A percentile compares a stretch with the other conserved stretches of the same genome.
Conservation (phyloP, 1,140 invertebrate species). For the Branchinecta lindahli region DNA sequence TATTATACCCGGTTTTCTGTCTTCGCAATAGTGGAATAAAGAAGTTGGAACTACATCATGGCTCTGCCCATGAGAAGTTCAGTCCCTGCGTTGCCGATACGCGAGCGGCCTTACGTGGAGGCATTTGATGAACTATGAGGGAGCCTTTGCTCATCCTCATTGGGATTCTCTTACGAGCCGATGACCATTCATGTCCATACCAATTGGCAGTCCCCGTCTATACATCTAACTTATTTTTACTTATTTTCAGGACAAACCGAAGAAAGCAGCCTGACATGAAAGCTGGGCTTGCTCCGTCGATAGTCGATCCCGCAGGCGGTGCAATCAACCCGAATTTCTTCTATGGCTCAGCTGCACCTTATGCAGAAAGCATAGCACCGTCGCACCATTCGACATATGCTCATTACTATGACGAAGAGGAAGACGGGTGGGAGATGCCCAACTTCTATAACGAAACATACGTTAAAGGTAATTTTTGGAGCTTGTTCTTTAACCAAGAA, state of each 20-base stretch:
- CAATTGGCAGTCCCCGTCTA: too few relatives aligned
- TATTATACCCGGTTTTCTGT: too few relatives aligned
- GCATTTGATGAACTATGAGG: too few relatives aligned
- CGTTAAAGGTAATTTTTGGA: conserved; percentile 52
- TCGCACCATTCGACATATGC: conserved; percentile 89
- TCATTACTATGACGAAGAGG: conserved; percentile 86
- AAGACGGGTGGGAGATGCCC: conserved; percentile 92
- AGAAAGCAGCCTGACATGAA: conserved; percentile 61
- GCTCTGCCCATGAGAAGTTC: too few relatives aligned
- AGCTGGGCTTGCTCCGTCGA: conserved; percentile 52
- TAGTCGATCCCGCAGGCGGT: conserved; percentile 34
- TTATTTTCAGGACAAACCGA: conserved; percentile 45
- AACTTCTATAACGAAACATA: conserved; percentile 94
- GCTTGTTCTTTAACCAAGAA: too few relatives aligned
- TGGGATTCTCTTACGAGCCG: too few relatives aligned
- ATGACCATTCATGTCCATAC: too few relatives aligned
- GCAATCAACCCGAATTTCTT: conserved; percentile 84
- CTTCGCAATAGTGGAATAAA: too few relatives aligned
- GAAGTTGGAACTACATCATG: too few relatives aligned
- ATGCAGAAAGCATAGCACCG: conserved; percentile 83
- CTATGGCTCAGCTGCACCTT: conserved; percentile 61
- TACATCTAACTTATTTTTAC: background rate
- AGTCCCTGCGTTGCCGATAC: too few relatives aligned
- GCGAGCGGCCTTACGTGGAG: too few relatives aligned
- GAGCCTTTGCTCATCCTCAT: too few relatives aligned